Percentiles rank a stretch among this genome's conserved stretches.
These are phyloP conservation scores for Cercocebus atys DNA, from an alignment of 2,113 vertebrate genomes.

Conservation along the genomic window DNA sequence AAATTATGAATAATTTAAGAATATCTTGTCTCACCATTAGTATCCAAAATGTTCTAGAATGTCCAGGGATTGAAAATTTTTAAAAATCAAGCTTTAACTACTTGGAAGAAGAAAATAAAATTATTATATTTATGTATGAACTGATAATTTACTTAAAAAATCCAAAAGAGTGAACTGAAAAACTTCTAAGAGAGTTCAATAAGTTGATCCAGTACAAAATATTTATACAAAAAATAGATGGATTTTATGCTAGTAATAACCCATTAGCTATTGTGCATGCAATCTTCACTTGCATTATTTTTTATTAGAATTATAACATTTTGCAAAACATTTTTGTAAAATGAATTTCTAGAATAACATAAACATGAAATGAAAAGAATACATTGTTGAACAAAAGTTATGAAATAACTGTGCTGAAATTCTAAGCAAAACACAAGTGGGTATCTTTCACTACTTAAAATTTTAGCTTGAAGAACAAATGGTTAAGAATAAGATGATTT, in stretches of 20 bases:
- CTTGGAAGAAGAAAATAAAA: neutral
- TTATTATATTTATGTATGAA: neutral
- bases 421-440: neutral
- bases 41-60: neutral
- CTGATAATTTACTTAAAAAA: neutral
- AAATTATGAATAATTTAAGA: slow-evolving; percentile 1
- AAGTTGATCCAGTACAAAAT: neutral
- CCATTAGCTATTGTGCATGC: neutral
- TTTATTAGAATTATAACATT: neutral
- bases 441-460: neutral
- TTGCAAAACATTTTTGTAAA: neutral
- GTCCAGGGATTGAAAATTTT: neutral
- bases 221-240: neutral
- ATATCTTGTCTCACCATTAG: neutral
- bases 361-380: neutral
- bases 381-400: neutral
- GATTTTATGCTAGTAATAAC: neutral
- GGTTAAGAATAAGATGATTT: neutral
- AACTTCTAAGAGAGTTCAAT: neutral
- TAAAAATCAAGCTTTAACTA: neutral
- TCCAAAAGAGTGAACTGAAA: neutral
- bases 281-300: neutral
- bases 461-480: neutral
- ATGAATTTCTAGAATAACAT: neutral
- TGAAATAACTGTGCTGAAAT: neutral